Percentiles rank a stretch among this genome's conserved stretches.
Conservation (phyloP, 2,797 vertebrate genomes). For the Schizopygopsis malacanthus region DNA sequence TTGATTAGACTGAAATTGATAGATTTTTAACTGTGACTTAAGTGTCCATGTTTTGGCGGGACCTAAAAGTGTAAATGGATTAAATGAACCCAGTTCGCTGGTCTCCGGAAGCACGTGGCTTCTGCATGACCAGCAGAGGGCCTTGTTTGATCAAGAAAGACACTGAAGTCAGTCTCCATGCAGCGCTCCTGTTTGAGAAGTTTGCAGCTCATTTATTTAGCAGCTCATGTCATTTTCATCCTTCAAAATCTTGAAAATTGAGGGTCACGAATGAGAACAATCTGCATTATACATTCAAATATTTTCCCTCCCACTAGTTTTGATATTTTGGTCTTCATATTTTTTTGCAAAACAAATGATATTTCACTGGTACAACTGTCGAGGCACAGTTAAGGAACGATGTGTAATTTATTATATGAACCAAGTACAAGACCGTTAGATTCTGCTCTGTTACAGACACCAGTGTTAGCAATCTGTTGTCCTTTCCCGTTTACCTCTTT, state of each 20-base stretch:
- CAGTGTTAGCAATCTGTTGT: neutral
- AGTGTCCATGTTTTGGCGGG: neutral
- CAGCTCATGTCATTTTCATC: neutral
- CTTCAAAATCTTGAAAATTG: neutral
- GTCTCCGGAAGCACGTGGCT: neutral
- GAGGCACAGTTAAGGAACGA: neutral
- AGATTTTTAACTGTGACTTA: neutral
- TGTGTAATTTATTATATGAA: neutral
- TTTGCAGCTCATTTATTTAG: constrained; percentile 10
- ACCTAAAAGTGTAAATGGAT: neutral
- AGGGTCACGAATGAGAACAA: neutral
- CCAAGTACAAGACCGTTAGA: neutral
- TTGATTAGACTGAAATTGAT: neutral
- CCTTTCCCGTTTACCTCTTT: neutral
- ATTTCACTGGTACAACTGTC: too few relatives aligned
- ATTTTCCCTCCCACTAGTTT: neutral
- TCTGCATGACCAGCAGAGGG: constrained; percentile 53
- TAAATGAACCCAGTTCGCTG: neutral
- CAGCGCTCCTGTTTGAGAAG: neutral
- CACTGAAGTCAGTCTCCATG: too few relatives aligned
- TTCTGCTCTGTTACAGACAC: neutral
- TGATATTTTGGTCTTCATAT: neutral
- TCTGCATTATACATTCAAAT: neutral
- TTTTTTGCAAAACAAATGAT: neutral
- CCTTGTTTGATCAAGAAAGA: constrained; percentile 54